Conservation (phyloP, 2,113 vertebrate genomes). For the Cryptomyrus ogoouensis region DNA sequence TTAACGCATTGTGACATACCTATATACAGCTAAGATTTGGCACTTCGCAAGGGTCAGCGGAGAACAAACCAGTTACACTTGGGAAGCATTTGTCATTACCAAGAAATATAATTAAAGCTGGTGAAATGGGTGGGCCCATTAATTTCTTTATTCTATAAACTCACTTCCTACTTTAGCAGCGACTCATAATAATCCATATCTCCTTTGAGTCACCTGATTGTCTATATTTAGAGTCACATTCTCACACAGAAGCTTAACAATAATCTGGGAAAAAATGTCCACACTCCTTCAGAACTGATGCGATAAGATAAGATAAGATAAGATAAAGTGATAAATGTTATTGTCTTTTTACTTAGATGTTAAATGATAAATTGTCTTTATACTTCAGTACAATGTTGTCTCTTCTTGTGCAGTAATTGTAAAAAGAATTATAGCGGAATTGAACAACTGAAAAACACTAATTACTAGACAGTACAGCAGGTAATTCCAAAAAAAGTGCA, state of each 20-base stretch:
- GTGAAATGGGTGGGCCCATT: background rate
- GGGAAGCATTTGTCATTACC: background rate
- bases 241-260: background rate
- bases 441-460: background rate
- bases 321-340: background rate
- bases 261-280: too few species aligned
- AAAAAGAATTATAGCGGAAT: background rate
- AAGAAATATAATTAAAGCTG: background rate
- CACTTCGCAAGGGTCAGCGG: background rate
- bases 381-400: background rate
- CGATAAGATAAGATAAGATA: background rate
- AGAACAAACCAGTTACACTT: background rate
- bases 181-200: background rate
- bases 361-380: background rate
- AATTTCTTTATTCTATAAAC: background rate
- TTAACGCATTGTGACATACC: background rate
- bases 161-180: background rate
- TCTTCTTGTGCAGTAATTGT: background rate
- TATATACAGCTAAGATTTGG: background rate
- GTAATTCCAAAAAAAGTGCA: background rate
- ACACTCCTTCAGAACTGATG: background rate
- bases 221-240: background rate
- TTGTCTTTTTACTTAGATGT: background rate
- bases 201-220: background rate
- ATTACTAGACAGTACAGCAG: background rate